Evolutionary conservation across 2,888 invertebrate genomes (phyloP), one percentile per base, ranked within the genome.

Genomic region (Pimpla rufipes): DNA sequence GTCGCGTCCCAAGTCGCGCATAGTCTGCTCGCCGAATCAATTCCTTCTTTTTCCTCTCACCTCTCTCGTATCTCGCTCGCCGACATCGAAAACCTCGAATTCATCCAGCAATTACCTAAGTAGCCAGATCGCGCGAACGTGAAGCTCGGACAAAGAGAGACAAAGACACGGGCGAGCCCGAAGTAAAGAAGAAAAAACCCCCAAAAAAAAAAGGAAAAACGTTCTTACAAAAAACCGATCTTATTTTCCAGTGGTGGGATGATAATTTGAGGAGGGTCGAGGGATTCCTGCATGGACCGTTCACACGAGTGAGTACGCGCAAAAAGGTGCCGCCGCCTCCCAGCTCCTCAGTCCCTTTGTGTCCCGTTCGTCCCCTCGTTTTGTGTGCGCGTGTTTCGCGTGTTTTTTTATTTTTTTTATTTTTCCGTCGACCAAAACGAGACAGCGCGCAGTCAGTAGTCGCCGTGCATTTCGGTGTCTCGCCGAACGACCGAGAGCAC

Each of bases 261-360:
- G 90, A 84, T 89, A 87, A 83, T 89, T 87, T 90, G 88, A 90
- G 83, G 68, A 84, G 79, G 81, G 74, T 79, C 83, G 86, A 76
- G 75, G 87, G 86, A 86, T 84, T 83, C 89, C 89, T 91, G 88
- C 88, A 89, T 90, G 91, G 90, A 92, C 88, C 89, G 88, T 89
- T 90, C 88, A 68, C 87, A 90, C 87, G 87, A 90, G 92, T 92
- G 85, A 92, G 92, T 90, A 66, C 59, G 50, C 50, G 23, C 59
- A 45, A 10, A 59, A n/a, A n/a, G n/a, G n/a, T n/a, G 13, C 13
- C 73, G 18, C 50, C 18, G 10, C 37, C 52, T 45, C 16, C 47
- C 21, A 35, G 40, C 18, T 68, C 55, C 7, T 23, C 50, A 23
- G 23, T n/a, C 3, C 16, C 67, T 16, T 52, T 79, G 11, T 23